Evolutionary conservation across 2,888 invertebrate species (phyloP), one percentile per base, ranked within the genome.

Genomic region (Apantesis nais): DNA sequence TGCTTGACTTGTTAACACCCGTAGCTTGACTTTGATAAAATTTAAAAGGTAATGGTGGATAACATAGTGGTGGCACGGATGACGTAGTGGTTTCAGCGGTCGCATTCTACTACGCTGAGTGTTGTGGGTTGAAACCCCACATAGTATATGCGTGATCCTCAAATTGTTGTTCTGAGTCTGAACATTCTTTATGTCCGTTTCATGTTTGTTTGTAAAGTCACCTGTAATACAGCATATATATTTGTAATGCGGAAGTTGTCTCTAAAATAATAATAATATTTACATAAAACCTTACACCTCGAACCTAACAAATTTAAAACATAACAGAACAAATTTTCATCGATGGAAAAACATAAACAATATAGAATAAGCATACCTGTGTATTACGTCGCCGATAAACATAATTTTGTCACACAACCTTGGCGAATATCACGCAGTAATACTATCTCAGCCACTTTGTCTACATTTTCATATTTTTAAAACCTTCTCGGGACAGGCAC

Each of bases 371-470:
- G 9, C 0, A 22, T 34, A 34, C 34, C 19, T 31, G 5, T 31
- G 5, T 60, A 31, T 8, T 48, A 37, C 11, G 52, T 37, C 9
- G 11, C 37, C 25, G 44, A 67, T 34, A 34, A 41, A 63, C 63
- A 68, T 58, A 58, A 63, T 41, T 12, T 39, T 14, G 31, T 68
- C 68, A 22, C 39, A 39, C 52, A 63, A 55, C 62, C 68, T 62
- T 68, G 52, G 22, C 37, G 14, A 52, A 12, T 48, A 19, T 34
- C 62, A 48, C 48, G 61, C 19, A 34, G 61, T 58, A 29, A 39
- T 0, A 66, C 41, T 60, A 41, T 60, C 60, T 22, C 7, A n/a
- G 41, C 14, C 41, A 67, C 29, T 66, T 66, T 44, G 41, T 60
- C 41, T 41, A 31, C 2, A 48, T 48, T 48, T 44, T 48, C 8